Evolutionary conservation across 2,888 invertebrate species (phyloP), one percentile per base, ranked within the genome.

Genomic region (Hofmannophila pseudospretella): DNA sequence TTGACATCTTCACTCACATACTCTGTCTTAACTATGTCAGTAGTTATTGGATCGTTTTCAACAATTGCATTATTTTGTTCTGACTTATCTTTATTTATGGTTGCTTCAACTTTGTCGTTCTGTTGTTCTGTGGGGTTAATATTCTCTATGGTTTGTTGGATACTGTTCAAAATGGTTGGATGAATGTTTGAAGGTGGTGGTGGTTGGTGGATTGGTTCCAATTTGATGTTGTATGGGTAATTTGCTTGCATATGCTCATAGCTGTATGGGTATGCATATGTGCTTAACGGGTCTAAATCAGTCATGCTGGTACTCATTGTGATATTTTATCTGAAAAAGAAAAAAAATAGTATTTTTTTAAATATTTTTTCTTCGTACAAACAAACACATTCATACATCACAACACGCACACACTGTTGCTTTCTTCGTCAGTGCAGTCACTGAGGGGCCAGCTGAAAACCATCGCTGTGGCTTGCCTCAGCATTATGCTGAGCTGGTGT

Each of bases 231-330:
- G 36, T 61, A 64, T 0, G 44, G 40, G 33, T 58, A 64, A 10
- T 20, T 20, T 8, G 10, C 7, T 23, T 23, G 23, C 32, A 41
- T 11, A 38, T 19, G 36, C 29, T 45, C 23, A 37, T 7, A 28
- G 19, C 7, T 9, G 34, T 39, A 26, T 0, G 58, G 49, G 44
- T 67, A 69, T 4, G 67, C 70, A 4, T 72, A 79, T 0, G 54
- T 58, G 36, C 69, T 72, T 1, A 82, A 47, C 0, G 82, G 82
- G 23, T 82, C 82, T 1, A 76, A 33, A 2, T 80, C 44, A 2
- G 49, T 40, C 19, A 58, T 41, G 58, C 54, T 20, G 65, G 70
- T 71, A 72, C 76, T 43, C 49, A 65, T 37, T 14, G 25, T 4
- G 8, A 14, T 1, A 8, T 45, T 34, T 2, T 10, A 35, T 13